Percentiles rank a stretch among this genome's conserved stretches.
These are phyloP conservation scores for Rhyzopertha dominica DNA, from an alignment of 1,140 invertebrate genomes.

Conservation along the genomic window DNA sequence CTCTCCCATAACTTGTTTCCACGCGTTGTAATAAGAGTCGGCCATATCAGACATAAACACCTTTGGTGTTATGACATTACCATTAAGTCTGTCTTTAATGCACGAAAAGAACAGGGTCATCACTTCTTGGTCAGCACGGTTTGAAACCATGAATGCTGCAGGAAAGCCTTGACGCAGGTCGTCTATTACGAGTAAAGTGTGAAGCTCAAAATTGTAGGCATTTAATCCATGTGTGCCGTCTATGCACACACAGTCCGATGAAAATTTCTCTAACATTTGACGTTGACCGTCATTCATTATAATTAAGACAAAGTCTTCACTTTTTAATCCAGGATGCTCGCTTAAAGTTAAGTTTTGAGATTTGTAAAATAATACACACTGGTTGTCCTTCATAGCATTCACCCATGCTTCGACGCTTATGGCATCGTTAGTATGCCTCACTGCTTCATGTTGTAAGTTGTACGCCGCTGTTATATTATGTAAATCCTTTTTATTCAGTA, in stretches of 20 bases:
- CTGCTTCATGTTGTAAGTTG: background rate
- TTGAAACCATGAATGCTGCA: constrained; percentile 8
- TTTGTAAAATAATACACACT: constrained; percentile 9
- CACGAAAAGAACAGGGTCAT: constrained; percentile 14
- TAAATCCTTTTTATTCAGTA: constrained; percentile 13
- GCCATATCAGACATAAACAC: constrained; percentile 1
- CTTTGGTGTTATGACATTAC: background rate
- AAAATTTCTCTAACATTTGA: constrained; percentile 12
- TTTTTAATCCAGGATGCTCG: background rate
- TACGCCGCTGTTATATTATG: constrained; percentile 9
- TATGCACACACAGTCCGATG: constrained; percentile 16
- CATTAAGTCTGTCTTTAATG: background rate
- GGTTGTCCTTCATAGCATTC: constrained; percentile 7
- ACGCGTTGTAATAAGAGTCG: background rate
- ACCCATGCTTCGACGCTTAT: constrained; percentile 12
- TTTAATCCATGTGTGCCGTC: constrained; percentile 15
- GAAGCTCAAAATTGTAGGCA: constrained; percentile 9
- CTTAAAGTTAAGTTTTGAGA: background rate
- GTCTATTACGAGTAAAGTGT: constrained; percentile 6
- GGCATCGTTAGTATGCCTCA: constrained; percentile 3
- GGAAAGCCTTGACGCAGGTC: constrained; percentile 13
- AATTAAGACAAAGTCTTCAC: background rate
- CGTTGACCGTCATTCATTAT: constrained; percentile 11
- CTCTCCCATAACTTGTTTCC: background rate
- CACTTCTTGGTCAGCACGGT: constrained; percentile 8